Conservation (phyloP, 1,140 invertebrate species). For the Platorchestia sp. region DNA sequence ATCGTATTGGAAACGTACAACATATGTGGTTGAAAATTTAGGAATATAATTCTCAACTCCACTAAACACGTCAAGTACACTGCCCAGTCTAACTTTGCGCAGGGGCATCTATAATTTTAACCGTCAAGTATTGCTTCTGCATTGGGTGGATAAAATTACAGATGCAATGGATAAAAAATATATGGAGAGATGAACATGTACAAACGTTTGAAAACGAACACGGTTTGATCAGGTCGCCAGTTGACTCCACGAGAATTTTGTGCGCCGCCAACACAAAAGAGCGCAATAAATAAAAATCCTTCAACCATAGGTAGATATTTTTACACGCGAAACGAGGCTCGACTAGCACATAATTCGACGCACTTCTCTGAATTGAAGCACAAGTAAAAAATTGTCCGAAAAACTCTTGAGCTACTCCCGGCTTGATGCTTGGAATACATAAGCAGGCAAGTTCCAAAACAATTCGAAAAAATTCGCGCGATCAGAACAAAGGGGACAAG, state of each 20-base stretch:
- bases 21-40: too few species aligned
- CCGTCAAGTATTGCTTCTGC: too few species aligned
- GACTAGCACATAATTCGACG: not conserved
- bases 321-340: not conserved
- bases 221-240: not conserved
- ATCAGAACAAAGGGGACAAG: not conserved
- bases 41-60: too few species aligned
- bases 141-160: too few species aligned
- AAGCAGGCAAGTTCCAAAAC: not conserved
- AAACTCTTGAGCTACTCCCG: not conserved
- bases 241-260: not conserved
- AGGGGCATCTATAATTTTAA: too few species aligned
- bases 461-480: not conserved
- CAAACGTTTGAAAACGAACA: not conserved
- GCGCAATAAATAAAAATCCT: not conserved
- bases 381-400: not conserved
- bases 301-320: not conserved
- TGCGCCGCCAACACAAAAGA: not conserved
- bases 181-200: too few species aligned
- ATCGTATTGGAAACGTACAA: too few species aligned
- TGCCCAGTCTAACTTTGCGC: too few species aligned
- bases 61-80: too few species aligned
- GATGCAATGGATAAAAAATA: too few species aligned
- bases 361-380: not conserved
- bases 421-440: not conserved